Evolutionary conservation across 2,113 vertebrate species (phyloP).

Genomic region (Petaurus breviceps): DNA sequence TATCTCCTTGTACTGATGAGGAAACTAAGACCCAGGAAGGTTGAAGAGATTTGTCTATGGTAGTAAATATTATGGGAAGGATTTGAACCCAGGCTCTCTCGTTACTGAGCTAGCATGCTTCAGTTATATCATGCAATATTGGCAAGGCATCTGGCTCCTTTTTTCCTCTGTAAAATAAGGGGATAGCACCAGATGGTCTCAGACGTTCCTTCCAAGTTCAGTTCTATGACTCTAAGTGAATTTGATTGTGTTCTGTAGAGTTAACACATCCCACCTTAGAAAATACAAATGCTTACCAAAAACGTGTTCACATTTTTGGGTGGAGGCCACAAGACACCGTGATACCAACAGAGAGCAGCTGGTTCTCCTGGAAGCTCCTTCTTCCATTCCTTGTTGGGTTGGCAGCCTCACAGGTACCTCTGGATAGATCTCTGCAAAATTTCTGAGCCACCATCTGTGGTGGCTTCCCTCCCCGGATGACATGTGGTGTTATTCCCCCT

Average conservation of each 20-base stretch:
- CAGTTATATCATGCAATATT: not conserved
- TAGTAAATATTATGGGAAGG: not conserved
- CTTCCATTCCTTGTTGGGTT: conserved; percentile 60
- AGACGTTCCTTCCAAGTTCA: not conserved
- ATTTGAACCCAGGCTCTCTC: not conserved
- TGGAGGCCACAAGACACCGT: conserved; percentile 65
- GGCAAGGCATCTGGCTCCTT: not conserved
- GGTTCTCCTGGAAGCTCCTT: conserved; percentile 68
- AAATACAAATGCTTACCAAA: conserved; percentile 65
- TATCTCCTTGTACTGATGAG: not conserved
- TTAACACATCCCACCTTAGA: conserved; percentile 63
- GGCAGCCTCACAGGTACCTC: conserved; percentile 66
- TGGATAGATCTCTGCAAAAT: conserved; percentile 67
- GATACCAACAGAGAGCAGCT: conserved; percentile 77
- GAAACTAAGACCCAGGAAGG: not conserved
- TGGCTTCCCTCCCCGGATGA: conserved; percentile 61
- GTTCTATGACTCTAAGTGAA: not conserved
- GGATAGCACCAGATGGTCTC: not conserved
- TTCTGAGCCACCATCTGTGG: conserved; percentile 76
- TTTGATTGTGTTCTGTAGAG: conserved; percentile 45
- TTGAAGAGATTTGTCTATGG: not conserved
- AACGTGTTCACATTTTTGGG: conserved; percentile 70
- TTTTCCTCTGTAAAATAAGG: not conserved
- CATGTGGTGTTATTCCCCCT: not conserved
- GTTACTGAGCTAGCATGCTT: not conserved